phyloP scores from a whole-genome alignment of 1,140 invertebrate species.

The Maniola jurtina region DNA sequence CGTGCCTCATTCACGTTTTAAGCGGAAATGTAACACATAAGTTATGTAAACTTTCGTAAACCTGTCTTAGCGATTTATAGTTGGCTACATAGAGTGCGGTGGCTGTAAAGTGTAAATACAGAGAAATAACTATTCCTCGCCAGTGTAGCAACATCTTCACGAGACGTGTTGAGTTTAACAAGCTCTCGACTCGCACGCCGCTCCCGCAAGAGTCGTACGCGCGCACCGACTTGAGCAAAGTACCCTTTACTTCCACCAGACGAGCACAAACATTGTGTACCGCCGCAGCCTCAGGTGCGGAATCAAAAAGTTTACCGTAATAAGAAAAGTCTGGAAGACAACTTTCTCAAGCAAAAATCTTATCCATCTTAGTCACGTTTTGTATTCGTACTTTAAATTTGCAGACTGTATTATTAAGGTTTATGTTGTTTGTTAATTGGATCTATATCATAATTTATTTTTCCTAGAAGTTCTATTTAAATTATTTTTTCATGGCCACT shows the following conservation, averaged over 20 bases:
- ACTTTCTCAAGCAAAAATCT: constrained; percentile 23
- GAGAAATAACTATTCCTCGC: constrained; percentile 24
- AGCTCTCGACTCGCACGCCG: constrained; percentile 49
- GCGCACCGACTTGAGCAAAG: constrained; percentile 41
- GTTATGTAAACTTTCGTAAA: constrained; percentile 7
- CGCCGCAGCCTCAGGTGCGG: constrained; percentile 18
- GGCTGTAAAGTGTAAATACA: constrained; percentile 21
- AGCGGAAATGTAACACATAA: background rate
- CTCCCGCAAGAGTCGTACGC: constrained; percentile 33
- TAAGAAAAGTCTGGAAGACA: constrained; percentile 24
- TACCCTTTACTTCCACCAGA: constrained; percentile 41
- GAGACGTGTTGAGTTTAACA: constrained; percentile 64
- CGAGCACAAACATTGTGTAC: constrained; percentile 45
- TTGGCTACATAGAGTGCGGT: constrained; percentile 22
- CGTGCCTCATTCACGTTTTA: too few species aligned
- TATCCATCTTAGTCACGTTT: constrained; percentile 27
- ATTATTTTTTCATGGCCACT: background rate
- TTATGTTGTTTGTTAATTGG: background rate
- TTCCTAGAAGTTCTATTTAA: background rate
- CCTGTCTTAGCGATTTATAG: constrained; percentile 13
- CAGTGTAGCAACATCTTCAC: constrained; percentile 43
- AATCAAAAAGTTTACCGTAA: constrained; percentile 34
- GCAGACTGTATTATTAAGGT: background rate
- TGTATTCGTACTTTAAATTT: constrained; percentile 1
- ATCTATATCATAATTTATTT: background rate